Evolutionary conservation across 2,888 invertebrate genomes (phyloP).

Genomic region (Seira musarum): DNA sequence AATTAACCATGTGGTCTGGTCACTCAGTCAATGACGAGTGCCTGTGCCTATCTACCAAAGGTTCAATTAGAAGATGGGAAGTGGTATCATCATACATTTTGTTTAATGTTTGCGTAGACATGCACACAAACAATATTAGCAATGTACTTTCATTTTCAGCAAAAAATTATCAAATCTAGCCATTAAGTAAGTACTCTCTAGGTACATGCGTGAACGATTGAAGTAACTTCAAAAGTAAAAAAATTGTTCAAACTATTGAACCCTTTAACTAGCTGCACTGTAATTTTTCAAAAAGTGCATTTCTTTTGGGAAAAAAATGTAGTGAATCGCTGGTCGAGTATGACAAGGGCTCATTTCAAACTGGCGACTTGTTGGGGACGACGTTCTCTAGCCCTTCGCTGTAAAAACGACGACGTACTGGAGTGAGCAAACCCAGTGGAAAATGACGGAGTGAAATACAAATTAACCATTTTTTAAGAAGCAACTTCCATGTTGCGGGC

Average conservation of each 20-base stretch:
- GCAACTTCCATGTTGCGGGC: too few relatives aligned
- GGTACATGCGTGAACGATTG: background rate
- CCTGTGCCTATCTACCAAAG: background rate
- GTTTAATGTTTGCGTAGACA: too few relatives aligned
- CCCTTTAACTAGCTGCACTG: background rate
- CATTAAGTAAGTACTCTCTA: conserved; percentile 12
- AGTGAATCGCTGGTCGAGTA: conserved; percentile 11
- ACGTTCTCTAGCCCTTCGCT: conserved; percentile 19
- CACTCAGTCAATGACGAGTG: background rate
- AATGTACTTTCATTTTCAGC: conserved; percentile 56
- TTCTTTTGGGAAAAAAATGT: conserved; percentile 19
- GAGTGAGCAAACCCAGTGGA: too few relatives aligned
- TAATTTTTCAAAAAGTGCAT: background rate
- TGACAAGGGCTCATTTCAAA: conserved; percentile 35
- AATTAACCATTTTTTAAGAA: too few relatives aligned
- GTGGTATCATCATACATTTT: conserved; percentile 3
- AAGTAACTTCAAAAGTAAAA: background rate
- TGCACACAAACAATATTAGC: too few relatives aligned
- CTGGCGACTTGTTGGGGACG: conserved; percentile 42
- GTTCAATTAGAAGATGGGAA: conserved; percentile 27
- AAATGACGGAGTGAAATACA: too few relatives aligned
- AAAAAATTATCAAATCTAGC: conserved; percentile 19
- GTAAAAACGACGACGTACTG: too few relatives aligned
- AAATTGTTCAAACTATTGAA: too few relatives aligned
- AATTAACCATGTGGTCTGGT: conserved; percentile 42